Base-by-base conservation (phyloP, 2,888 invertebrate genomes). In the Drosophila fungiperda region DNA sequence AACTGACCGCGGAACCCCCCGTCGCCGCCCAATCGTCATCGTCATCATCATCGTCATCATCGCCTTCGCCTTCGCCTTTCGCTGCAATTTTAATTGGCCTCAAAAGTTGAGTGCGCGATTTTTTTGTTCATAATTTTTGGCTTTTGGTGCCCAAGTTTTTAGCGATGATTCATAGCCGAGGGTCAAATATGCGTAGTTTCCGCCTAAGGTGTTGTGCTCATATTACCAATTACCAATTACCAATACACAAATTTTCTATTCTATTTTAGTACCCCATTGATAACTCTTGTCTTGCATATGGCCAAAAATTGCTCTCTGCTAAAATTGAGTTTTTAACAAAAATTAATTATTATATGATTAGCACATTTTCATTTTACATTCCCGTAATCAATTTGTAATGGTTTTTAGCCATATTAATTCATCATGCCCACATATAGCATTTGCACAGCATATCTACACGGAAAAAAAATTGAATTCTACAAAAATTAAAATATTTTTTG, bases 131-230 rank as follows among this genome's bases (percentile, higher is more conserved):
- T 50, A 50, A 50, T 64, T 74, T 50, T n/a, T 29, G 6, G 62
- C 26, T 54, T 59, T 52, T 26, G 20, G 15, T 17, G 49, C 45
- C 26, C 61, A 53, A 48, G 26, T 32, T 32, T 58, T 23, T n/a
- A 5, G 12, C 55, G 78, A 83, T 78, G 76, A 78, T 66, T 78
- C 67, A 78, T 75, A 33, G 67, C 50, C 77, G 87, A 85, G 84
- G 87, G 84, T 89, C 87, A 89, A 74, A 57, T 42, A 29, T 60
- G 66, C 60, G 62, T 67, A 73, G 73, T 82, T 87, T 84, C 82
- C 80, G 79, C 87, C 70, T 80, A 60, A 68, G 38, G 36, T 45
- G 66, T 20, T 26, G 26, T 26, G 17, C 36, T 26, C 36, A 12
- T n/a, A 36, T 12, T 26, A 38, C 17, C 8, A 29, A 29, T 26